A percentile compares a stretch with the other conserved stretches of the same genome.
Evolutionary conservation across 2,888 invertebrate species (phyloP).

Genomic region (Spisula subtruncata): DNA sequence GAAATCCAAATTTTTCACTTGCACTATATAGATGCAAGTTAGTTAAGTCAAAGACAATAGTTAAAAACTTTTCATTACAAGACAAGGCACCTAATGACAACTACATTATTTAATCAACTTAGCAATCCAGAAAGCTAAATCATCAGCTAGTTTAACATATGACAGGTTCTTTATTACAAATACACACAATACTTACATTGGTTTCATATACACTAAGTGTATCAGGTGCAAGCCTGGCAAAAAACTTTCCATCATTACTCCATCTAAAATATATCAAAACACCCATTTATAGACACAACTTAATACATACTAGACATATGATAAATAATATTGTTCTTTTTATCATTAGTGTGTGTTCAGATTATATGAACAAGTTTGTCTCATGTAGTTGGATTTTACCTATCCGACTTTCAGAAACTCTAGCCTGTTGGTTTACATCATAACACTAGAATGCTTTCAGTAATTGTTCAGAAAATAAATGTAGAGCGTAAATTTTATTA

Average conservation of each 20-base stretch:
- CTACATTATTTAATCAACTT: too few relatives aligned
- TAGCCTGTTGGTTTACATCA: slow-evolving; percentile 43
- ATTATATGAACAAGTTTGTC: slow-evolving; percentile 43
- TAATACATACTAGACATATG: too few relatives aligned
- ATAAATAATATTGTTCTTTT: not conserved
- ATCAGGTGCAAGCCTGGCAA: slow-evolving; percentile 94
- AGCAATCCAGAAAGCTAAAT: too few relatives aligned
- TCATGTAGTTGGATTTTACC: slow-evolving; percentile 26
- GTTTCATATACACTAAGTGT: slow-evolving; percentile 97
- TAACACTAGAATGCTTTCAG: not conserved
- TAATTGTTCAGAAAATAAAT: not conserved
- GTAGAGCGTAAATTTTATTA: not conserved
- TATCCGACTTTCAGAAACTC: slow-evolving; percentile 42
- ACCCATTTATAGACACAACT: too few relatives aligned
- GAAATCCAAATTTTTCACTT: too few relatives aligned
- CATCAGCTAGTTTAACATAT: too few relatives aligned
- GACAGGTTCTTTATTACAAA: too few relatives aligned
- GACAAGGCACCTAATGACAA: too few relatives aligned
- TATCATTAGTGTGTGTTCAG: too few relatives aligned
- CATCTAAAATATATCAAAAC: slow-evolving; percentile 89
- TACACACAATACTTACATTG: slow-evolving; percentile 90
- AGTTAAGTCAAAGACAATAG: too few relatives aligned
- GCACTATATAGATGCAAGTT: too few relatives aligned
- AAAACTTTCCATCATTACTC: slow-evolving; percentile 98
- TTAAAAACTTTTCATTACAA: too few relatives aligned